Conservation (phyloP, 1,140 invertebrate species). For the Linepithema humile region DNA sequence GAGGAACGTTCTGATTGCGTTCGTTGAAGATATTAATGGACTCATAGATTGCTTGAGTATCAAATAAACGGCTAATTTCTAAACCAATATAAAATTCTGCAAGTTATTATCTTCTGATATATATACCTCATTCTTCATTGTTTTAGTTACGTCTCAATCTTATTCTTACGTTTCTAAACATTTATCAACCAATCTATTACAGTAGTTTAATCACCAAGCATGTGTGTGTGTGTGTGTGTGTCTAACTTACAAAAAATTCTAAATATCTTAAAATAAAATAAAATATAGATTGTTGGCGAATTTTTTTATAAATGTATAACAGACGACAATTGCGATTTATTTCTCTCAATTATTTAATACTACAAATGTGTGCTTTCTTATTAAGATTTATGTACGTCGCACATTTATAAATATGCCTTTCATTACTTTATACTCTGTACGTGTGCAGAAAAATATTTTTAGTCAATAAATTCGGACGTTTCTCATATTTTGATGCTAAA, state of each 20-base stretch:
- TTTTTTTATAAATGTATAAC: background rate
- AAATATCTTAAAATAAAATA: too few species aligned
- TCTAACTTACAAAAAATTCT: too few species aligned
- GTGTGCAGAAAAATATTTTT: too few species aligned
- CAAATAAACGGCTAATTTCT: conserved; percentile 28
- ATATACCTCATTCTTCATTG: background rate
- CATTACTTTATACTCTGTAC: too few species aligned
- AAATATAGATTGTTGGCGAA: background rate
- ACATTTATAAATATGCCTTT: too few species aligned
- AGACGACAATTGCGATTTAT: background rate
- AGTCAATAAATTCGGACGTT: too few species aligned
- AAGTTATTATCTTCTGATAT: conserved; percentile 2
- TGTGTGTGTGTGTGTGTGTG: too few species aligned
- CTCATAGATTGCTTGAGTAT: conserved; percentile 20
- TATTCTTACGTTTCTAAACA: too few species aligned
- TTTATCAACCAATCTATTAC: too few species aligned
- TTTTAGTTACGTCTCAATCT: background rate
- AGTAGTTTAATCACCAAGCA: too few species aligned
- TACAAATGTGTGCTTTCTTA: background rate
- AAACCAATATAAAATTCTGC: background rate
- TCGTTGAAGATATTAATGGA: conserved; percentile 22
- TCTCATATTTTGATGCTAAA: too few species aligned
- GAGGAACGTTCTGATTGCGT: conserved; percentile 23
- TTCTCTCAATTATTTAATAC: background rate
- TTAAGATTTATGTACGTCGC: background rate